Evolutionary conservation across 2,888 invertebrate species (phyloP).

Genomic region (Limnephilus auricula): DNA sequence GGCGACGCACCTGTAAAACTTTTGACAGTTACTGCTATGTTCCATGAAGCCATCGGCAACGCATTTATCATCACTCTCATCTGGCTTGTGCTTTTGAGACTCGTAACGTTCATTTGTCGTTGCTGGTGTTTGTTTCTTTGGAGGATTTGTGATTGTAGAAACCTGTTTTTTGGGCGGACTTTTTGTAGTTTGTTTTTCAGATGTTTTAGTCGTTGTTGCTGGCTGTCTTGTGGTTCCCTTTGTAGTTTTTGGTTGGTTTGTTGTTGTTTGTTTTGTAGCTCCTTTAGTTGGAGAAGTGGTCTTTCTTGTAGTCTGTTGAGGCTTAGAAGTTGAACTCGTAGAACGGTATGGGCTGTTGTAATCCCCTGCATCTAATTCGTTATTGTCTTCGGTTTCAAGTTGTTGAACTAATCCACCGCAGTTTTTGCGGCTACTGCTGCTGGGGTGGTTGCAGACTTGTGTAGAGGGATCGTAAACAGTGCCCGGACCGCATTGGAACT

Average conservation of each 20-base stretch:
- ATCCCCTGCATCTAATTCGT: constrained; percentile 72
- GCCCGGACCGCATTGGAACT: constrained; percentile 86
- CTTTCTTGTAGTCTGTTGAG: constrained; percentile 63
- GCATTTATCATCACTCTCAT: constrained; percentile 69
- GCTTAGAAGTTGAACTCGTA: constrained; percentile 59
- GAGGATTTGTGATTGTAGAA: not conserved
- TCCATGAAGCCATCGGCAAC: constrained; percentile 80
- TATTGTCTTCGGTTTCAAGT: constrained; percentile 70
- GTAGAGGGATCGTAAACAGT: constrained; percentile 85
- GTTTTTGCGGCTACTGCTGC: constrained; percentile 82
- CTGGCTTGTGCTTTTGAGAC: constrained; percentile 30
- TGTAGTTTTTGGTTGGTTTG: not conserved
- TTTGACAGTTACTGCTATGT: constrained; percentile 79
- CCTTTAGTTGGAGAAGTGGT: constrained; percentile 22
- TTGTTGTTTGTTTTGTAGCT: constrained; percentile 13
- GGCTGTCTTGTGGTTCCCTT: constrained; percentile 24
- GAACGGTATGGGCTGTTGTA: constrained; percentile 71
- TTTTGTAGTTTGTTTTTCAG: constrained; percentile 58
- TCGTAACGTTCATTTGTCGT: constrained; percentile 27
- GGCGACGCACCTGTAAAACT: constrained; percentile 83
- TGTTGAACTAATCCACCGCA: constrained; percentile 76
- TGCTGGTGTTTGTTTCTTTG: constrained; percentile 28
- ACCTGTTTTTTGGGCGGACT: constrained; percentile 31
- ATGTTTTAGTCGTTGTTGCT: constrained; percentile 44
- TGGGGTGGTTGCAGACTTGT: constrained; percentile 84